Evolutionary conservation across 2,888 invertebrate species (phyloP).

Genomic region (Chromoteleia sp.): DNA sequence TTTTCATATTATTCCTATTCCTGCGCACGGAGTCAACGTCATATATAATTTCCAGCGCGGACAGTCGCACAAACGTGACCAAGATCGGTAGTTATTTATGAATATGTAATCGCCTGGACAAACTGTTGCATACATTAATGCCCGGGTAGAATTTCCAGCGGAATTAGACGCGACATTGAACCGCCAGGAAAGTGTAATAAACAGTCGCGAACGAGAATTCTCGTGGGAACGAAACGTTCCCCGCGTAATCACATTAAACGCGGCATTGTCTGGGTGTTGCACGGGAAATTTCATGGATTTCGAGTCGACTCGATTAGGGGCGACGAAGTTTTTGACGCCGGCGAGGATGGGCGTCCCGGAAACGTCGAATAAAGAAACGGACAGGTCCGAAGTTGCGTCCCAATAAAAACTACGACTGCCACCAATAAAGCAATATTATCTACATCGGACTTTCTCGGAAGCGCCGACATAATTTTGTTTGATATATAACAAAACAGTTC

Average conservation of each 20-base stretch:
- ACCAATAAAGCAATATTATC: constrained; percentile 59
- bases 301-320: constrained; percentile 37
- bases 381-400: constrained; percentile 39
- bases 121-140: constrained; percentile 62
- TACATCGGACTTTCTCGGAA: constrained; percentile 50
- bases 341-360: constrained; percentile 39
- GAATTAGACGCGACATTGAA: constrained; percentile 51
- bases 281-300: constrained; percentile 52
- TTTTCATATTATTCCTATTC: constrained; percentile 65
- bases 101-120: constrained; percentile 57
- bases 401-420: constrained; percentile 53
- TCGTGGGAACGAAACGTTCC: constrained; percentile 35
- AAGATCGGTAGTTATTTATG: constrained; percentile 66
- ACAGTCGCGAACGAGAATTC: neutral
- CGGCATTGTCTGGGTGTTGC: constrained; percentile 36
- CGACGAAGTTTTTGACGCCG: constrained; percentile 33
- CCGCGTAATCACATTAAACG: constrained; percentile 47
- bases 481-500: constrained; percentile 49
- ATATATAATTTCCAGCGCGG: constrained; percentile 54
- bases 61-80: constrained; percentile 58
- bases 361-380: constrained; percentile 58
- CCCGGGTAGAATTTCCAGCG: constrained; percentile 39
- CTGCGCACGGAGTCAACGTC: constrained; percentile 33
- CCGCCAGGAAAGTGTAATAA: constrained; percentile 43
- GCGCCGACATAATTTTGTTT: constrained; percentile 33